phyloP scores from a whole-genome alignment of 1,140 invertebrate genomes.

The Rhizoglyphus robini region DNA sequence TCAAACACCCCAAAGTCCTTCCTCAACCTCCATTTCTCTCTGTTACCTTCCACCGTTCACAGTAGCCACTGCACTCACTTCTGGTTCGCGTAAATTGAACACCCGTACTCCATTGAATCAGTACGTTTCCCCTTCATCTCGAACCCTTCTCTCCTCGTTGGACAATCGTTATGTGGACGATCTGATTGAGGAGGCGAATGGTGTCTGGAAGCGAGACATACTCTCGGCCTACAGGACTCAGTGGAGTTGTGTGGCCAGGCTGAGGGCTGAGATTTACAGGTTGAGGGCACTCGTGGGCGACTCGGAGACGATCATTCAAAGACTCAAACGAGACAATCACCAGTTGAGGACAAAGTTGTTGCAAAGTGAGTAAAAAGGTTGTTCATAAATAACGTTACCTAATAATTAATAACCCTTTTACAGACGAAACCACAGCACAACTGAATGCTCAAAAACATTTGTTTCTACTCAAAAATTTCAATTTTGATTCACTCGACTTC shows the following conservation, averaged over 20 bases:
- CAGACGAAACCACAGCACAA: neutral
- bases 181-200: neutral
- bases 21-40: no score
- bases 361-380: neutral
- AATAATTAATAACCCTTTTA: neutral
- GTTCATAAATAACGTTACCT: neutral
- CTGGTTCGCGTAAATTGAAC: neutral
- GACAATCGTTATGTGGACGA: slow-evolving; percentile 3
- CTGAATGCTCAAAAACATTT: slow-evolving; percentile 1
- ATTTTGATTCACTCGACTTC: slow-evolving; percentile 2
- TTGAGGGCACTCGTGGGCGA: neutral
- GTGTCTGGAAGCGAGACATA: neutral
- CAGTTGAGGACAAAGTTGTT: neutral
- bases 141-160: neutral
- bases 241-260: neutral
- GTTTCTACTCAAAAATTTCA: neutral
- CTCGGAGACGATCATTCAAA: neutral
- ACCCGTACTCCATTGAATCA: neutral
- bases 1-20: no score
- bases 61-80: neutral
- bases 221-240: slow-evolving; percentile 2
- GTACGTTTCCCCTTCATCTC: neutral
- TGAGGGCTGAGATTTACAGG: neutral
- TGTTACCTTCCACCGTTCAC: slow-evolving; percentile 9
- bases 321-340: neutral